Percentiles rank a stretch among this genome's conserved stretches.
phyloP scores from a whole-genome alignment of 2,113 vertebrate species.

The Oncorhynchus clarkii region DNA sequence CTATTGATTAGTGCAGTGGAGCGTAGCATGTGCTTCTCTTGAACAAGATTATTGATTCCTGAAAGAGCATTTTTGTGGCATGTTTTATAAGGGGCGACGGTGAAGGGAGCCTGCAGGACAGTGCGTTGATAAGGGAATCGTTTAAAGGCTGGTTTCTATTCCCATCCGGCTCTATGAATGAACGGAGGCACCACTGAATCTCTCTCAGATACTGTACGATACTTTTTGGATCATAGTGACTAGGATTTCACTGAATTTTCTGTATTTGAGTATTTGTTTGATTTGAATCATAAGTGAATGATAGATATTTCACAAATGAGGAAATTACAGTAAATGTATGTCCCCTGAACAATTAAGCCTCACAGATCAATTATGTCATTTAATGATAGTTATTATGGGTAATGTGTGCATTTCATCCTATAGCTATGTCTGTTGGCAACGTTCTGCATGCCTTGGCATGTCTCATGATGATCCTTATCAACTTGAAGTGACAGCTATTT shows the following conservation, averaged over 20 bases:
- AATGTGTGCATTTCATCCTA: conserved; percentile 40
- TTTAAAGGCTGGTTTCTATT: conserved; percentile 55
- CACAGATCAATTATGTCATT: conserved; percentile 44
- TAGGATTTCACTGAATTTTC: not conserved
- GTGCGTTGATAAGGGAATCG: conserved; percentile 58
- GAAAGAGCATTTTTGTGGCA: conserved; percentile 58
- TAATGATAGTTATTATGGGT: conserved; percentile 41
- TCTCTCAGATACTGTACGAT: too few relatives aligned
- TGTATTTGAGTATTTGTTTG: conserved; percentile 7
- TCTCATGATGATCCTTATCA: conserved; percentile 11
- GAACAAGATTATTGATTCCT: conserved; percentile 73
- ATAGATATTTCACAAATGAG: conserved; percentile 39
- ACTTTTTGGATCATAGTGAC: conserved; percentile 29
- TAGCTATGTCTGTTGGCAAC: conserved; percentile 25
- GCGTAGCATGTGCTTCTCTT: conserved; percentile 71
- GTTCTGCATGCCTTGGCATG: conserved; percentile 27
- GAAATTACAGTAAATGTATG: conserved; percentile 26
- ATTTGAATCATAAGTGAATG: conserved; percentile 54
- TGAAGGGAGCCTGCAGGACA: conserved; percentile 49
- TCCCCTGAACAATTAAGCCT: conserved; percentile 47
- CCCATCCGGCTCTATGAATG: conserved; percentile 43
- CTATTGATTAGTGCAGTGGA: conserved; percentile 71
- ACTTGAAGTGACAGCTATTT: too few relatives aligned
- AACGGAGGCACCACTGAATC: conserved; percentile 34
- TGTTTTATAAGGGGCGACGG: conserved; percentile 37